Evolutionary conservation across 2,797 vertebrate species (phyloP).

Genomic region (Rhynchotus rufescens): DNA sequence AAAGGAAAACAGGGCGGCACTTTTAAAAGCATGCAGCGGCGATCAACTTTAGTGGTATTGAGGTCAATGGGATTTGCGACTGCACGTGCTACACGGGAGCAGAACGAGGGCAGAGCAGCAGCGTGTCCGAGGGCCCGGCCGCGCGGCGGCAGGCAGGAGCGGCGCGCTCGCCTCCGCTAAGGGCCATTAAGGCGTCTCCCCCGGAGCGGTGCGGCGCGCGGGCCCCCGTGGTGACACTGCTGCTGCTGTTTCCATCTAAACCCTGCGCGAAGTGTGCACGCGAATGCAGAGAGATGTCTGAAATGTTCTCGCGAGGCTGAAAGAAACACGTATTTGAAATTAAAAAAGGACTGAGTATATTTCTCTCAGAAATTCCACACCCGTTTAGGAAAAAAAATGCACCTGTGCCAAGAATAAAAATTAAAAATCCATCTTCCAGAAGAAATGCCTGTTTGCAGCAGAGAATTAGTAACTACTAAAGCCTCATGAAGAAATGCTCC

Average conservation of each 20-base stretch:
- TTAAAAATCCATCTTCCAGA: background rate
- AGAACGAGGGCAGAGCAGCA: constrained; percentile 51
- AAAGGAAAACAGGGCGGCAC: constrained; percentile 9
- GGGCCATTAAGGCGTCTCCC: background rate
- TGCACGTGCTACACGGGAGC: background rate
- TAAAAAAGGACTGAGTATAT: background rate
- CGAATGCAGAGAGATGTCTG: background rate
- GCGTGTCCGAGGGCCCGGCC: constrained; percentile 51
- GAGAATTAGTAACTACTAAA: background rate
- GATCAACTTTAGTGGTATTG: constrained; percentile 15
- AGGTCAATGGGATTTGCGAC: constrained; percentile 63
- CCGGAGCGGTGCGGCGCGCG: background rate
- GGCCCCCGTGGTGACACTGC: background rate
- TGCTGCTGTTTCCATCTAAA: background rate
- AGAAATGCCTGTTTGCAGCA: background rate
- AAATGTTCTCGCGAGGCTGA: background rate
- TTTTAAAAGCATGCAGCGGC: constrained; percentile 1
- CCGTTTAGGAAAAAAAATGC: background rate
- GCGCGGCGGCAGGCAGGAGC: background rate
- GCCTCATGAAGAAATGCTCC: background rate
- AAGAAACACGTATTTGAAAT: background rate
- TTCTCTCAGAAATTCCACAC: background rate
- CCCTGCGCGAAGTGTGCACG: background rate
- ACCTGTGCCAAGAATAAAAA: background rate
- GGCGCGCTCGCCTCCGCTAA: background rate